Base-by-base conservation (phyloP, 2,888 invertebrate species). In the Onthophagus sagittarius region DNA sequence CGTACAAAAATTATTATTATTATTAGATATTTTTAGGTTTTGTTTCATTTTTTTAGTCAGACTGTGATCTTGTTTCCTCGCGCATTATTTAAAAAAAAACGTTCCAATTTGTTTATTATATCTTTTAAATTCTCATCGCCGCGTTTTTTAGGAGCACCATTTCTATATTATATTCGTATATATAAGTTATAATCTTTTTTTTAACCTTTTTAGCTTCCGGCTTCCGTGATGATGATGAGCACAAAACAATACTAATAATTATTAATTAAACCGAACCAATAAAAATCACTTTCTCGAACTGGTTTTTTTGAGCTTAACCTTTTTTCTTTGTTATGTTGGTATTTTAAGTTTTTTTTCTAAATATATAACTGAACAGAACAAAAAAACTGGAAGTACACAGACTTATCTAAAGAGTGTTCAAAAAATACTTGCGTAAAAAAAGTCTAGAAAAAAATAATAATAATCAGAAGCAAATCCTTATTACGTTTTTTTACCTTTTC, bases 1-100 rank as follows among this genome's bases (percentile, higher is more conserved):
- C 74, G 74, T 74, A 74, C 74, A 74, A 74, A 74, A 74, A 74
- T 74, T 72, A 73, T 73, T 63, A 70, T 73, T 64, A 72, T 74
- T 74, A 74, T 74, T 72, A 72, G 74, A 74, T 72, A 74, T 70
- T 72, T 74, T 72, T 67, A 69, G 23, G 39, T 53, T 53, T 23
- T 23, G 23, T 23, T 23, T 23, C 23, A n/a, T n/a, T 23, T 23
- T 23, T 23, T 70, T 72, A 74, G 72, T 74, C 74, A 74, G 74
- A 74, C 74, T 70, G 23, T 23, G 64, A 74, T 73, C 63, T 72
- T 72, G 67, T 73, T 73, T 70, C 53, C 32, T 65, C 67, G 72
- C 67, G 15, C 14, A 13, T 64, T 64, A 15, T 64, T 39, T 69
- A 39, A 72, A 72, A 72, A n/a, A 67, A 67, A 39, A 65, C 67